phyloP scores from a whole-genome alignment of 2,113 vertebrate species.

The Petrocephalus zakoni region DNA sequence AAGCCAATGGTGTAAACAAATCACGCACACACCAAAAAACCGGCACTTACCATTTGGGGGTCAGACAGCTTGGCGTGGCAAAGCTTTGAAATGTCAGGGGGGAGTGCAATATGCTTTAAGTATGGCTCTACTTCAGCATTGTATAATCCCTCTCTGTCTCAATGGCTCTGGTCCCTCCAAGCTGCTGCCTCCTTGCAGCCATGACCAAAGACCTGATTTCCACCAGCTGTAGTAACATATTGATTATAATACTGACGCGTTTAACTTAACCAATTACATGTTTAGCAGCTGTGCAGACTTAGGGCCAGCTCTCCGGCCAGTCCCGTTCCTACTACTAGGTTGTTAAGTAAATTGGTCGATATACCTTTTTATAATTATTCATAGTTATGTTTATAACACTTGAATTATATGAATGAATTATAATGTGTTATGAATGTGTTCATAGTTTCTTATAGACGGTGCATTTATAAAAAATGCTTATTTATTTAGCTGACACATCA shows the following conservation, averaged over 20 bases:
- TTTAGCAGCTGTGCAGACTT: too few relatives aligned
- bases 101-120: neutral
- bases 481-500: neutral
- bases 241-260: too few relatives aligned
- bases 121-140: neutral
- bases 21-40: neutral
- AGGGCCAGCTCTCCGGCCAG: too few relatives aligned
- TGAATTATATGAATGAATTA: neutral
- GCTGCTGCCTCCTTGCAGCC: neutral
- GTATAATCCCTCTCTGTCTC: neutral
- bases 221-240: too few relatives aligned
- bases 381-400: neutral
- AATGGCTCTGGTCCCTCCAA: neutral
- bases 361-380: neutral
- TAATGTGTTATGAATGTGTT: neutral
- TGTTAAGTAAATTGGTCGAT: too few relatives aligned
- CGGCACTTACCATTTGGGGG: neutral
- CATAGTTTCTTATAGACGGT: neutral
- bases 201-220: neutral
- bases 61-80: neutral
- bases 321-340: too few relatives aligned
- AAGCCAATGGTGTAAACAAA: neutral
- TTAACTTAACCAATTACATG: too few relatives aligned
- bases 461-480: neutral
- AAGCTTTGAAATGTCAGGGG: neutral